These are phyloP conservation scores for Pachymerium ferrugineum DNA, from an alignment of 2,888 invertebrate species.

Conservation along the genomic window DNA sequence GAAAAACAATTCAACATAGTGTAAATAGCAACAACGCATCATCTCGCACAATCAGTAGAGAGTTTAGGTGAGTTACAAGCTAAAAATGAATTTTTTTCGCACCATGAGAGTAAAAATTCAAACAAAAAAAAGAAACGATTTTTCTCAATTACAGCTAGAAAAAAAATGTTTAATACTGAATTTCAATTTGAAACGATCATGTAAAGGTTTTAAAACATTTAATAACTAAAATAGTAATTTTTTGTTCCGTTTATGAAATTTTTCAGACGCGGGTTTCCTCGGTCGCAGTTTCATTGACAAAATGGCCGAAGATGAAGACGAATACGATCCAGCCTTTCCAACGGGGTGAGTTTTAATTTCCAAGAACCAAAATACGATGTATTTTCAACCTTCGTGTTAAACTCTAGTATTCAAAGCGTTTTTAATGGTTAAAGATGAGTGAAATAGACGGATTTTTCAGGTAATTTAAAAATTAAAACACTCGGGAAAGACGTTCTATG, in stretches of 20 bases:
- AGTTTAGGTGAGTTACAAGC: background rate
- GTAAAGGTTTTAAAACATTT: background rate
- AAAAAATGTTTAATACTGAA: background rate
- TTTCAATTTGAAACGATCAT: background rate
- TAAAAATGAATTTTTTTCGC: background rate
- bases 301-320: constrained; percentile 28
- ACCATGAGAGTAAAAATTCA: background rate
- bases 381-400: too few relatives aligned
- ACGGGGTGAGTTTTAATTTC: constrained; percentile 16
- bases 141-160: too few relatives aligned
- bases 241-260: background rate
- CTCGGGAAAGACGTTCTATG: too few relatives aligned
- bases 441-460: background rate
- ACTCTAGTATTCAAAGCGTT: too few relatives aligned
- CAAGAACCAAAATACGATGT: background rate
- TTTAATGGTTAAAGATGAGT: background rate
- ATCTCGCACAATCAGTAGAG: background rate
- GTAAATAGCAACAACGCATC: background rate
- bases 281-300: background rate
- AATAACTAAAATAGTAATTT: background rate
- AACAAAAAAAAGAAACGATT: background rate
- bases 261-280: background rate
- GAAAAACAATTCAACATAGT: background rate
- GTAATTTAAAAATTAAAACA: background rate
- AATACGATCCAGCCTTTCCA: constrained; percentile 30